phyloP scores from a whole-genome alignment of 2,113 vertebrate species.

The Chauna torquata region DNA sequence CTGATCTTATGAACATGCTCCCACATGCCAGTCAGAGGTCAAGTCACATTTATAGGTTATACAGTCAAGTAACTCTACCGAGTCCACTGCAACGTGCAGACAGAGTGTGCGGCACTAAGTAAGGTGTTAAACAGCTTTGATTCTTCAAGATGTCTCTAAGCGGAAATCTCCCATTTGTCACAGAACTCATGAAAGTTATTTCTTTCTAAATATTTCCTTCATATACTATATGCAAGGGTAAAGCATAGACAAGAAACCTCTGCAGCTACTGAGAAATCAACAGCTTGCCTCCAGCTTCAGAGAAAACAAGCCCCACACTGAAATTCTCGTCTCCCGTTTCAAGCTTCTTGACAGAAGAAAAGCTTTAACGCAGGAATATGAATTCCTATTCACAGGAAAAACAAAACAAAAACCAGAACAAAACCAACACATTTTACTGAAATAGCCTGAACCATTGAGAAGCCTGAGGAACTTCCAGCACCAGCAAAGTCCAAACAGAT shows the following conservation, averaged over 20 bases:
- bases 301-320: background rate
- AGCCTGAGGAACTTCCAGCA: background rate
- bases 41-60: background rate
- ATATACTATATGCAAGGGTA: background rate
- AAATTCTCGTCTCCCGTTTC: background rate
- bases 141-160: background rate
- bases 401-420: background rate
- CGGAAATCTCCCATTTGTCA: background rate
- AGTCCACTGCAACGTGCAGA: background rate
- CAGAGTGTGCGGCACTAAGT: background rate
- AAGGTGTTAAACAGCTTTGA: background rate
- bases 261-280: background rate
- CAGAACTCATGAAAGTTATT: background rate
- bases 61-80: background rate
- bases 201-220: background rate
- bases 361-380: background rate
- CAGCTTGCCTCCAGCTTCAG: background rate
- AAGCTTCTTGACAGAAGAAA: background rate
- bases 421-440: background rate
- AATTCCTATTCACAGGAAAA: background rate
- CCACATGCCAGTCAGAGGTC: fast-evolving
- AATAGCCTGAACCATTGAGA: background rate
- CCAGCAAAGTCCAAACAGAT: fast-evolving
- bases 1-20: background rate
- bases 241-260: background rate